Base-by-base conservation (phyloP, 2,888 invertebrate species). In the Halictus ligatus region DNA sequence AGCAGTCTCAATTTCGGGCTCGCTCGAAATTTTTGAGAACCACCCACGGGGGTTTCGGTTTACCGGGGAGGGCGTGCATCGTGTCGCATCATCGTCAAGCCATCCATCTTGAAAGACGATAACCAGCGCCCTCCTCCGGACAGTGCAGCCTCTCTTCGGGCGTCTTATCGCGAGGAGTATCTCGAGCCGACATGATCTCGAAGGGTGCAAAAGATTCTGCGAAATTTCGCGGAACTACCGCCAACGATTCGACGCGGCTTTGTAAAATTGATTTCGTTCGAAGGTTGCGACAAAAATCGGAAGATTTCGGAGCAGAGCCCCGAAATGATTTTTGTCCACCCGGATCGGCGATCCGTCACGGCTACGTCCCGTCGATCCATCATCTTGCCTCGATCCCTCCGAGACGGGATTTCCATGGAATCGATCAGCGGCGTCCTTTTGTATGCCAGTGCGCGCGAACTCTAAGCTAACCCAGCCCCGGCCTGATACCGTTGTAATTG, bases 101-200 rank as follows among this genome's bases (percentile, higher is more conserved):
- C 86, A 90, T 92, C 91, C 87, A 91, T 91, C 91, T 89, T 81
- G 76, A 81, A 80, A 85, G 76, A 80, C 90, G 87, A 88, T 89
- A 88, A 90, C 92, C 91, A 72, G 78, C 83, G 60, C 79, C 75
- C 71, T 60, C 25, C 82, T 43, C 81, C 76, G 58, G 46, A 75
- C 10, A 35, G 15, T 67, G 71, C 78, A 73, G 69, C 64, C 76
- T 60, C 54, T 79, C 85, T 82, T 71, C 80, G 50, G 73, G 69
- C 64, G 81, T 54, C 83, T 89, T 89, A 91, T 91, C 91, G 82
- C 74, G 58, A 79, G 78, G 89, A 79, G 88, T 91, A 90, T 91
- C 92, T 89, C 88, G 85, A 88, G 91, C 89, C 88, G 92, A 92
- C 92, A 93, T 92, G 92, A 92, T 92, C 91, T 90, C 89, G n/a